Percentiles rank a stretch among this genome's conserved stretches.
phyloP scores from a whole-genome alignment of 2,797 vertebrate species.

The Aselliscus stoliczkanus region DNA sequence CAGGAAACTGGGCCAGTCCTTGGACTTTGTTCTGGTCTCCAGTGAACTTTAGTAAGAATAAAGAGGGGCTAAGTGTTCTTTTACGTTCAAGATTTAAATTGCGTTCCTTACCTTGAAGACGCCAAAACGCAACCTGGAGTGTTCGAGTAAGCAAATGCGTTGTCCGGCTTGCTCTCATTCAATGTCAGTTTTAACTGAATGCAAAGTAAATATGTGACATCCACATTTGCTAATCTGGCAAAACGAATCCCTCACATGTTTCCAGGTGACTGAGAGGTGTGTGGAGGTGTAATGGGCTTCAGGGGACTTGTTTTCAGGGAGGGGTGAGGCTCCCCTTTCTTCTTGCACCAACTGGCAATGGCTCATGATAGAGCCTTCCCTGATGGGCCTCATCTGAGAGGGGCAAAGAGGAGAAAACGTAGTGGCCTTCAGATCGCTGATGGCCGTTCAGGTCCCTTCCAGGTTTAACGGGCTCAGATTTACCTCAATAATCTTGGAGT shows the following conservation, averaged over 20 bases:
- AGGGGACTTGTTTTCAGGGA: neutral
- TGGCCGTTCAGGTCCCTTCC: neutral
- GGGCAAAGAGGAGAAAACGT: neutral
- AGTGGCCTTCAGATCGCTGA: neutral
- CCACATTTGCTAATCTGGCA: neutral
- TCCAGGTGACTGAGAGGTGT: fast-evolving
- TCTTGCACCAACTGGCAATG: neutral
- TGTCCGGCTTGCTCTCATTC: neutral
- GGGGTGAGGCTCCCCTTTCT: neutral
- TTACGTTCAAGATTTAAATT: neutral
- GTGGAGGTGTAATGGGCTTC: no score
- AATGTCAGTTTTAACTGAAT: neutral
- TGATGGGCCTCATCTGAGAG: neutral
- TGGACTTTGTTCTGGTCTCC: neutral
- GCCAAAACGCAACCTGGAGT: neutral
- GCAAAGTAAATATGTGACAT: neutral
- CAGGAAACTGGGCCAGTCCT: neutral
- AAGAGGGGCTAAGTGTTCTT: neutral
- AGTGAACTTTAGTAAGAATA: neutral
- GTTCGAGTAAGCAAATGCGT: neutral
- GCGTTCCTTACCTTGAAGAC: neutral
- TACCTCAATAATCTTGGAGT: neutral
- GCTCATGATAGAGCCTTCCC: neutral
- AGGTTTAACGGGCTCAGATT: neutral
- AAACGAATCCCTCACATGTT: neutral